Evolutionary conservation across 2,797 vertebrate species (phyloP).

Genomic region (Rhincodon typus): DNA sequence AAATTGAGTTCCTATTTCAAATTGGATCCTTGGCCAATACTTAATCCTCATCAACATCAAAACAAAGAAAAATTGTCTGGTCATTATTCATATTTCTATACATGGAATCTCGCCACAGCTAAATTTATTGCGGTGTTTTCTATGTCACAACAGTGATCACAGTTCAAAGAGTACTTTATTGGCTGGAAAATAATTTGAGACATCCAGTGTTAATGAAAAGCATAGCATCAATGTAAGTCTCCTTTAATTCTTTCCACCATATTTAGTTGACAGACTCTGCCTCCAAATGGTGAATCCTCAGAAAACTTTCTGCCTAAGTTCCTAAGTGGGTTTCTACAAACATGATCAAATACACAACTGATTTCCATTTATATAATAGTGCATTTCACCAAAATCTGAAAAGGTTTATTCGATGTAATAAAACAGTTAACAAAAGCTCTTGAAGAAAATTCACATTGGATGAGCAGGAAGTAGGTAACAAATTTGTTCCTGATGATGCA

Average conservation of each 20-base stretch:
- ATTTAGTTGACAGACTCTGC: not conserved
- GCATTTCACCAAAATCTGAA: not conserved
- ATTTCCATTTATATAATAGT: not conserved
- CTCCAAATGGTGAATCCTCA: not conserved
- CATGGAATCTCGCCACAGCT: too few relatives aligned
- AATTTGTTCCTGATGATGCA: not conserved
- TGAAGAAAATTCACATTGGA: not conserved
- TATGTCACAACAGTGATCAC: too few relatives aligned
- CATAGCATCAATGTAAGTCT: too few relatives aligned
- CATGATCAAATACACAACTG: not conserved
- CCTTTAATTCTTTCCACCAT: not conserved
- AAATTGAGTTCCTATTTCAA: too few relatives aligned
- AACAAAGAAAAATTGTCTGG: too few relatives aligned
- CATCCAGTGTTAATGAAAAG: too few relatives aligned
- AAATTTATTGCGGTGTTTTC: too few relatives aligned
- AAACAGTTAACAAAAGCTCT: not conserved
- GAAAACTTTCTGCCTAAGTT: not conserved
- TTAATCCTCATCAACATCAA: too few relatives aligned
- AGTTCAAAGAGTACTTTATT: too few relatives aligned
- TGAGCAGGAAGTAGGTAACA: not conserved
- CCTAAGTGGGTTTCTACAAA: not conserved
- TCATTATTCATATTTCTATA: too few relatives aligned
- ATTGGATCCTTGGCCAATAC: too few relatives aligned
- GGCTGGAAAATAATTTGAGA: too few relatives aligned
- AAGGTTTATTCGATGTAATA: not conserved